Evolutionary conservation across 2,888 invertebrate genomes (phyloP), one percentile per base, ranked within the genome.

Genomic region (Drosophila hamatofila): DNA sequence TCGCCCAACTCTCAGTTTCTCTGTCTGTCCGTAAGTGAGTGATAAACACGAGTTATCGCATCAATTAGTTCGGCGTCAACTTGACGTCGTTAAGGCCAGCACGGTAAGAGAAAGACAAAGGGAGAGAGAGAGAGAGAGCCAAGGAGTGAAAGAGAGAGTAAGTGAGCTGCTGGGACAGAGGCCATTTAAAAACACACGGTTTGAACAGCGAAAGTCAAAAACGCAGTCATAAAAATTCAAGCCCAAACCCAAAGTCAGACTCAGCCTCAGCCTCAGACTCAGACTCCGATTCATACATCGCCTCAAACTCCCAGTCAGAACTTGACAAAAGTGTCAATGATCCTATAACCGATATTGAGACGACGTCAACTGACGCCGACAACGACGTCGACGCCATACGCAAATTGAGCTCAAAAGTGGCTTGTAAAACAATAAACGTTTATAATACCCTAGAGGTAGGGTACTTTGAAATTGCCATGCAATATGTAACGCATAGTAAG

Each of bases 61-160:
- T 90, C 83, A 83, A 81, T 76, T 83, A 89, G 89, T 89, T 89
- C 78, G 89, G 86, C 80, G 86, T 86, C 90, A 90, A 89, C 79
- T 90, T 89, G 86, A 86, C 83, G 90, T 88, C 80, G 87, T 80
- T 80, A 87, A 90, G 77, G 72, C 73, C 72, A 78, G 72, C 69
- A 68, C 57, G 75, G 79, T 72, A 75, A 72, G 54, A 79, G 30
- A n/a, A 25, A 11, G 30, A 58, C 33, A 57, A 46, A 18, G 23
- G 56, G 30, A 35, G 8, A 11, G 42, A 37, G n/a, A 37, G 35
- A 37, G 54, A 25, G 21, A 16, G 27, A 63, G 60, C 25, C 16
- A 39, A 14, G 7, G 37, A 39, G 37, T 2, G 37, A 9, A 27
- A 58, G 25, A 27, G 56, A 41, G 42, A 33, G 12, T 2, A 35